These are phyloP conservation scores for Oophaga pumilio DNA, from an alignment of 2,113 vertebrate genomes.

Conservation along the genomic window DNA sequence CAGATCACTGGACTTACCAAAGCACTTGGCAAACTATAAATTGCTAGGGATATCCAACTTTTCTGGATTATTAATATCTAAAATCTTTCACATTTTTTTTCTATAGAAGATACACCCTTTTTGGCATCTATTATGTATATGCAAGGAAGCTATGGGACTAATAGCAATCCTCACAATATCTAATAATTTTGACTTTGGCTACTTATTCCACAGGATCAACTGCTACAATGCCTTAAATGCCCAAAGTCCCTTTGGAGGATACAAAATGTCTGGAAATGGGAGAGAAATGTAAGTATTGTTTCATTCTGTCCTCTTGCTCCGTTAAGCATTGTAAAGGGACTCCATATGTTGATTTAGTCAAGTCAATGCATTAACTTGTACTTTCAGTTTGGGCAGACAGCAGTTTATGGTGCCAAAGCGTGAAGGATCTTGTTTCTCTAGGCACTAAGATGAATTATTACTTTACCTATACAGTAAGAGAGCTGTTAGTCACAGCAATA, in stretches of 20 bases:
- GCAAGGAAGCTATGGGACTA: too few relatives aligned
- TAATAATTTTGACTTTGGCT: not conserved
- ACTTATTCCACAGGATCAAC: conserved; percentile 85
- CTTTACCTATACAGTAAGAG: too few relatives aligned
- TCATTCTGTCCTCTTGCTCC: not conserved
- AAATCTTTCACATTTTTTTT: too few relatives aligned
- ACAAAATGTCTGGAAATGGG: conserved; percentile 99
- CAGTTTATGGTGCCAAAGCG: not conserved
- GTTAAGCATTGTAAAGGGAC: not conserved
- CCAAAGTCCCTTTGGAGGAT: conserved; percentile 98
- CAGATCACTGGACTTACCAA: too few relatives aligned
- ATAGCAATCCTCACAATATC: not conserved
- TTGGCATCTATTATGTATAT: too few relatives aligned
- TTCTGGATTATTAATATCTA: too few relatives aligned
- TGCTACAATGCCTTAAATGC: conserved; percentile 98
- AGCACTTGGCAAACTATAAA: too few relatives aligned
- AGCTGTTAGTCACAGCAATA: too few relatives aligned
- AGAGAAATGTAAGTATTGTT: conserved; percentile 94
- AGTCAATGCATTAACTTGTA: too few relatives aligned
- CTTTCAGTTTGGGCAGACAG: not conserved
- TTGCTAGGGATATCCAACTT: too few relatives aligned
- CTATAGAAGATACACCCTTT: too few relatives aligned
- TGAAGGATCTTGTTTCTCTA: too few relatives aligned
- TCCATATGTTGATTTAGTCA: not conserved
- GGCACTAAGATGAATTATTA: not conserved